Base-by-base conservation (phyloP, 2,888 invertebrate species). In the Marronus borbonicus region DNA sequence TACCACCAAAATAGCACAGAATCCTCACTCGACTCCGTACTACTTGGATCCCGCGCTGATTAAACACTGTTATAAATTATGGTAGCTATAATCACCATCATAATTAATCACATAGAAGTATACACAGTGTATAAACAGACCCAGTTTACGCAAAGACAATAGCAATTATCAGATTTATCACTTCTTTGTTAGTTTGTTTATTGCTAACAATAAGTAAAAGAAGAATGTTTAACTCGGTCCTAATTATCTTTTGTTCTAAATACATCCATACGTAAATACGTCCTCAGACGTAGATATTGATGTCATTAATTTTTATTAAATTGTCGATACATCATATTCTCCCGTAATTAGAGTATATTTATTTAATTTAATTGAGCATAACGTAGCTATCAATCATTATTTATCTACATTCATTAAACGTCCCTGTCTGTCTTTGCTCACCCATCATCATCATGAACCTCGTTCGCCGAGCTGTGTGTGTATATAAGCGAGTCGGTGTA, bases 351-450 rank as follows among this genome's bases (percentile, higher is more conserved):
- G 62, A 62, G 62, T 14, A 31, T 62, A 62, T 62, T 62, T 62
- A 62, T 62, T 62, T 62, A 62, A 62, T 62, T 62, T 62, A 62
- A 62, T 62, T 62, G 62, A 62, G 62, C 62, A 28, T 62, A 62
- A 62, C 62, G 28, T 8, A 62, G 62, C 31, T 62, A 62, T 62
- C 62, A 62, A 62, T 62, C 62, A 62, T 62, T 62, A 62, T 62
- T 62, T 62, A 62, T 62, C 62, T 31, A 62, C 62, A 62, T 62
- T 62, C 62, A 62, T 62, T 62, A 58, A 20, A 62, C 62, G 62
- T 28, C 14, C 62, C 62, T 31, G 62, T 31, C 62, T 62, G 28
- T 62, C 62, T 62, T 62, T 62, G 62, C 24, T 28, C n/a, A 31
- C 62, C 62, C 44, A 14, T 31, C 62, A 62, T 62, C 62, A 31